phyloP scores from a whole-genome alignment of 1,140 invertebrate species.

The Ooceraea biroi region DNA sequence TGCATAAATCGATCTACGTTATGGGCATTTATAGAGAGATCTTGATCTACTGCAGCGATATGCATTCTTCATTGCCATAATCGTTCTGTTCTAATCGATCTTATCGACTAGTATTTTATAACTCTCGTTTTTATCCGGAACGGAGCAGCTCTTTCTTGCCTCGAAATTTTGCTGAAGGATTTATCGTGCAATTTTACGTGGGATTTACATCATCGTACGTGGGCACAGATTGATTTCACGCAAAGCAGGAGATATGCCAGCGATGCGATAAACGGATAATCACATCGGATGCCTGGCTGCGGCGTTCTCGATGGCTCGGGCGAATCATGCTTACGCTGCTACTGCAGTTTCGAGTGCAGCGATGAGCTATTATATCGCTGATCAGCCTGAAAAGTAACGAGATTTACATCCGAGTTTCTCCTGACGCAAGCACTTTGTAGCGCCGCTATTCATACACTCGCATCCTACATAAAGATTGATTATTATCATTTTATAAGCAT shows the following conservation, averaged over 20 bases:
- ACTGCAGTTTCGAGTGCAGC: constrained; percentile 45
- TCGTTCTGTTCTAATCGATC: too few relatives aligned
- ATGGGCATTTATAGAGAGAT: neutral
- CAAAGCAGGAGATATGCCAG: constrained; percentile 43
- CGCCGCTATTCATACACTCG: constrained; percentile 23
- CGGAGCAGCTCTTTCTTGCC: neutral
- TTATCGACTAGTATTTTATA: too few relatives aligned
- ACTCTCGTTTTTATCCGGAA: neutral
- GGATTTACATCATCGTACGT: neutral
- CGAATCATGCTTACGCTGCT: constrained; percentile 57
- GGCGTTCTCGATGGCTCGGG: constrained; percentile 32
- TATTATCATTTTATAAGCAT: constrained; percentile 29
- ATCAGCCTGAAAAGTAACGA: constrained; percentile 52
- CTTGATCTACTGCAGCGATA: too few relatives aligned
- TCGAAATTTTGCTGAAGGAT: neutral
- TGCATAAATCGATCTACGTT: constrained; percentile 2
- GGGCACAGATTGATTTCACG: constrained; percentile 26
- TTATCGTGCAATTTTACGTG: neutral
- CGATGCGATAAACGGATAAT: constrained; percentile 59
- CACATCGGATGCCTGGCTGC: constrained; percentile 32
- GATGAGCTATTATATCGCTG: constrained; percentile 45
- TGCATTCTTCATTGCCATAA: too few relatives aligned
- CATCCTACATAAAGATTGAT: constrained; percentile 36
- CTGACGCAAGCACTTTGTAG: constrained; percentile 36
- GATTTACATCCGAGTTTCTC: constrained; percentile 50